Evolutionary conservation across 2,113 vertebrate species (phyloP).

Genomic region (Apistogramma diplotaenia): DNA sequence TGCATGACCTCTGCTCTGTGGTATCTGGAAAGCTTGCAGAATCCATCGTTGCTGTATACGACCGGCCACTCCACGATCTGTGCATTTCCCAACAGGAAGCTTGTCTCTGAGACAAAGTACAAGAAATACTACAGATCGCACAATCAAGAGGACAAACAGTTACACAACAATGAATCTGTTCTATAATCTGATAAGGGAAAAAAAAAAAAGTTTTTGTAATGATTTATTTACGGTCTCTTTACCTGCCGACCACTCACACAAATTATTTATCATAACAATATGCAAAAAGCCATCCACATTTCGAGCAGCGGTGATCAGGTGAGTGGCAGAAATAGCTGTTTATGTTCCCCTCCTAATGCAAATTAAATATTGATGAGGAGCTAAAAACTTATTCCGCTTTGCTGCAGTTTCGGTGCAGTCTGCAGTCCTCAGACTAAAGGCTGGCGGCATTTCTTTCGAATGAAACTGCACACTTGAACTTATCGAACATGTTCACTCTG

Average conservation of each 20-base stretch:
- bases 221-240: not conserved
- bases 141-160: not conserved
- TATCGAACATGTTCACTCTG: not conserved
- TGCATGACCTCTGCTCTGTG: constrained; percentile 99
- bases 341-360: constrained; percentile 43
- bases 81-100: constrained; percentile 96
- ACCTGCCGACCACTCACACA: not conserved
- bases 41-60: constrained; percentile 99
- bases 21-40: constrained; percentile 97
- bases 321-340: constrained; percentile 44
- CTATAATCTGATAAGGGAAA: too few relatives aligned
- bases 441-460: not conserved
- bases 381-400: constrained; percentile 32
- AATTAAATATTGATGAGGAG: constrained; percentile 60
- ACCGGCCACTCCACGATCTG: constrained; percentile 98
- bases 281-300: constrained; percentile 1
- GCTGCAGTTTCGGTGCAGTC: constrained; percentile 1
- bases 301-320: constrained; percentile 16
- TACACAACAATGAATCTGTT: too few relatives aligned
- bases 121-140: not conserved
- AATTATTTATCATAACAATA: not conserved
- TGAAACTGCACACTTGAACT: not conserved
- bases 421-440: not conserved
- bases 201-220: too few relatives aligned
- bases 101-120: constrained; percentile 83